Evolutionary conservation across 2,888 invertebrate species (phyloP).

Genomic region (Xestia sexstrigata): DNA sequence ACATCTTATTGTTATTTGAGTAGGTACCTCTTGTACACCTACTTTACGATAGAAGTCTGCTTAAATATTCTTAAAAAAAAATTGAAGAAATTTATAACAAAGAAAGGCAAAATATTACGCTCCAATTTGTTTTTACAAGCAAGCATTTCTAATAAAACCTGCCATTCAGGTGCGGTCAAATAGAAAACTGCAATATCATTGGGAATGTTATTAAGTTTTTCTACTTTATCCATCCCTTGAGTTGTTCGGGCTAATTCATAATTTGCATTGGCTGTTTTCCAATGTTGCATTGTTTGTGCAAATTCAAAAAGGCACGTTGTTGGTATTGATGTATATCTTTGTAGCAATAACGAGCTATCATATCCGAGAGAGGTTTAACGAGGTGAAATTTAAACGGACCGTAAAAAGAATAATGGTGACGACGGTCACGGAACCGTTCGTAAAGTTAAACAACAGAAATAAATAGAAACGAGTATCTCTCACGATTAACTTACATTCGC

Average conservation of each 20-base stretch:
- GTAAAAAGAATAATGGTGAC: slow-evolving; percentile 57
- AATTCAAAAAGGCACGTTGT: slow-evolving; percentile 23
- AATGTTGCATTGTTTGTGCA: slow-evolving; percentile 23
- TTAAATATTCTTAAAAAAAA: slow-evolving; percentile 7
- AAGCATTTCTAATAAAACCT: slow-evolving; percentile 37
- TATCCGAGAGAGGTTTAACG: slow-evolving; percentile 38
- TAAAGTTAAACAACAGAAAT: slow-evolving; percentile 60
- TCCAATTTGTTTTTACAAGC: slow-evolving; percentile 29
- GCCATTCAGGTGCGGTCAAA: slow-evolving; percentile 30
- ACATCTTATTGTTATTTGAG: slow-evolving; percentile 16
- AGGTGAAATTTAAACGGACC: slow-evolving; percentile 46
- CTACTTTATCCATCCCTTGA: slow-evolving; percentile 3
- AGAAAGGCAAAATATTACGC: slow-evolving; percentile 8
- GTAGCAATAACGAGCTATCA: slow-evolving; percentile 14
- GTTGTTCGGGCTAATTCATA: slow-evolving; percentile 25
- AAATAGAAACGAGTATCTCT: slow-evolving; percentile 68
- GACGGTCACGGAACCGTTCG: slow-evolving; percentile 36
- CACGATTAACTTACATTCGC: slow-evolving; percentile 79
- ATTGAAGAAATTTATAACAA: slow-evolving; percentile 12
- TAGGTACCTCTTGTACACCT: neutral
- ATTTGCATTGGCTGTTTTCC: slow-evolving; percentile 35
- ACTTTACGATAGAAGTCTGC: neutral
- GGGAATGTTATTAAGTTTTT: slow-evolving; percentile 23
- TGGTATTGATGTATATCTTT: slow-evolving; percentile 7
- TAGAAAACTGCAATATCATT: slow-evolving; percentile 46